Evolutionary conservation across 1,140 invertebrate species (phyloP), one percentile per base, ranked within the genome.

Genomic region (Panulirus ornatus): DNA sequence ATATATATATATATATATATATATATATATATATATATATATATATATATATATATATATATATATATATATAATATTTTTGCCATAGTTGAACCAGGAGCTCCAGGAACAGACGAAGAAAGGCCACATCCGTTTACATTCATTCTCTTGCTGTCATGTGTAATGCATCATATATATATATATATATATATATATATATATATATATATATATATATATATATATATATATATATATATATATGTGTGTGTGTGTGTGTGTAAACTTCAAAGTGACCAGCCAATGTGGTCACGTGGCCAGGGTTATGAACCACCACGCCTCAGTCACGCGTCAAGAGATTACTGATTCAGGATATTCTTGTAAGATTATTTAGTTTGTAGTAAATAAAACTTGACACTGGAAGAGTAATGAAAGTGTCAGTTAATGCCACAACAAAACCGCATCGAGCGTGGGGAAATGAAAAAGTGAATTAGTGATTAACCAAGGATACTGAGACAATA

Each of bases 111-210:
- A n/a, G n/a, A n/a, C n/a, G n/a, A n/a, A n/a, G n/a, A n/a, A n/a
- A n/a, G n/a, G n/a, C n/a, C n/a, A n/a, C n/a, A n/a, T n/a, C n/a
- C n/a, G n/a, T n/a, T n/a, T n/a, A n/a, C n/a, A n/a, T n/a, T n/a
- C n/a, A n/a, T n/a, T n/a, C n/a, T n/a, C n/a, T n/a, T n/a, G n/a
- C n/a, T n/a, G n/a, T n/a, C n/a, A n/a, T n/a, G n/a, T n/a, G n/a
- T n/a, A n/a, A n/a, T n/a, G n/a, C n/a, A n/a, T n/a, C n/a, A 14
- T 78, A 30, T 78, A 44, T 78, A 42, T 44, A 82, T 82, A 36
- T 82, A 82, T 82, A 36, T 82, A 44, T 78, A 42, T 44, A 78
- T 78, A 44, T 78, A 44, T 78, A 44, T 78, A 78, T 44, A 44
- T 78, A 42, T 78, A 44, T 78, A 44, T 42, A 44, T 78, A 78